Evolutionary conservation across 2,113 vertebrate genomes (phyloP).

Genomic region (Ochotona curzoniae): DNA sequence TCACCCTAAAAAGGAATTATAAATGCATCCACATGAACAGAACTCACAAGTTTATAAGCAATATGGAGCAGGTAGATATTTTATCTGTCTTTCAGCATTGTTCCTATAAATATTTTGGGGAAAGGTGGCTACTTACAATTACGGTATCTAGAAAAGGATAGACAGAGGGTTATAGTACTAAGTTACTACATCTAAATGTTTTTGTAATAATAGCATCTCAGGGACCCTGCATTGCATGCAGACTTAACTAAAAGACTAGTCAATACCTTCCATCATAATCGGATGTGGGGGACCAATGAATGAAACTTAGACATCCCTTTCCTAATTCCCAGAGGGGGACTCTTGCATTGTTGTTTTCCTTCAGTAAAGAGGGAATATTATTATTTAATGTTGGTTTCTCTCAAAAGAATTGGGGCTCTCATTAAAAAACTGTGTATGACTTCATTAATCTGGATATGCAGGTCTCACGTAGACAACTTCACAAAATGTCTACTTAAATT

Average conservation of each 20-base stretch:
- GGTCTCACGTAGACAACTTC: not conserved
- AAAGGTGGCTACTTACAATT: not conserved
- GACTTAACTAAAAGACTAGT: slow-evolving; percentile 37
- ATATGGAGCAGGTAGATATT: not conserved
- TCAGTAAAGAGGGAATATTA: not conserved
- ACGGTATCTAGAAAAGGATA: not conserved
- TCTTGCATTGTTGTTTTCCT: slow-evolving; percentile 45
- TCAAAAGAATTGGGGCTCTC: slow-evolving; percentile 49
- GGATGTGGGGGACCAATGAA: not conserved
- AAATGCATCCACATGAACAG: not conserved
- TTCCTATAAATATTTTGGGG: not conserved
- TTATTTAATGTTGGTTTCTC: slow-evolving; percentile 9
- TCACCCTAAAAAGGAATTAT: not conserved
- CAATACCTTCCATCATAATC: slow-evolving; percentile 1
- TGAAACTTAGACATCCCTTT: not conserved
- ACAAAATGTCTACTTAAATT: not conserved
- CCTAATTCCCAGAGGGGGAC: slow-evolving; percentile 24
- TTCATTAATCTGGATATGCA: slow-evolving; percentile 49
- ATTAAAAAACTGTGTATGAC: slow-evolving; percentile 25
- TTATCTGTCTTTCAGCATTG: not conserved
- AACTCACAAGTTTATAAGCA: not conserved
- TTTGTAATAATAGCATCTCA: not conserved
- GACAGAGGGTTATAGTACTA: not conserved
- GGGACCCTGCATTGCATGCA: not conserved
- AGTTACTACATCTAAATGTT: slow-evolving; percentile 16